Evolutionary conservation across 2,797 vertebrate species (phyloP), one percentile per base, ranked within the genome.

Genomic region (Onychomys leucogaster): DNA sequence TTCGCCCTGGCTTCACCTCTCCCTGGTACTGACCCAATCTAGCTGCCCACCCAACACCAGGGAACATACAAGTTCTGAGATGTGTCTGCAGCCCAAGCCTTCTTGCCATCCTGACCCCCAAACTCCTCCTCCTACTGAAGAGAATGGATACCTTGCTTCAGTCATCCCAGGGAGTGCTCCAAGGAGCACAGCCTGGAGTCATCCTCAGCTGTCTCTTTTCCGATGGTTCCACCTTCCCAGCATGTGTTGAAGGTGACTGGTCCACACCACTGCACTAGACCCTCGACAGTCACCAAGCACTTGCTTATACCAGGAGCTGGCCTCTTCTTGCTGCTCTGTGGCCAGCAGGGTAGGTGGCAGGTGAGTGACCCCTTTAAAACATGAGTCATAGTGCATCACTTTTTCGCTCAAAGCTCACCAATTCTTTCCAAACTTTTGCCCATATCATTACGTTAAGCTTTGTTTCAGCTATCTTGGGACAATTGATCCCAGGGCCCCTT

Each of bases 231-330:
- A 8, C 12, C 32, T n/a, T 25, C 37, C 37, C 0, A 32, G 0
- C 1, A 4, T 4, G 2, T 3, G 76, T 59, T 10, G 12, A 6
- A 3, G 3, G 43, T 7, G 34, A 21, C 21, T 37, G 0, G 27
- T 5, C 6, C 19, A 43, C 2, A 23, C 5, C 37, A 17, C 61
- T 37, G 23, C 17, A 8, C 9, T 23, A 43, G 81, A 19, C 23
- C 32, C 0, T 7, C 19, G 63, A 10, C 61, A 6, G 3, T 5
- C 7, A 13, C 11, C 17, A 21, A 16, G 14, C 5, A 12, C 9
- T 49, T 0, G 10, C 6, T 23, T 6, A 73, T 5, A 16, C 2
- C 16, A 34, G 0, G 1, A 25, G 0, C 37, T 0, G 10, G 41
- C 34, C 46, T 57, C 32, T 46, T 32, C 32, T 59, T 32, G 41